Percentiles rank a stretch among this genome's conserved stretches.
phyloP scores from a whole-genome alignment of 2,797 vertebrate genomes.

The Acanthurus leucopareius region DNA sequence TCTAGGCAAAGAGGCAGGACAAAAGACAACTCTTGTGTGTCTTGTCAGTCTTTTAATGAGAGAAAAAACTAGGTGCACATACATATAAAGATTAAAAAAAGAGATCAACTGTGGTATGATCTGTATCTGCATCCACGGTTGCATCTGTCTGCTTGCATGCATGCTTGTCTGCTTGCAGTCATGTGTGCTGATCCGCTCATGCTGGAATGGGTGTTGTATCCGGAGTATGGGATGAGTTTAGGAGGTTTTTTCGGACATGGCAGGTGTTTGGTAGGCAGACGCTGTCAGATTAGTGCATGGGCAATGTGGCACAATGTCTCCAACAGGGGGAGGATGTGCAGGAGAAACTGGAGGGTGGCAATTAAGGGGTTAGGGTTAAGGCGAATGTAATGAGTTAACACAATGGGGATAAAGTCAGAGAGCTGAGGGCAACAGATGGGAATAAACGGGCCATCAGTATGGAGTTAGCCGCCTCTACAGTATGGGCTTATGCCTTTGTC shows the following conservation, averaged over 20 bases:
- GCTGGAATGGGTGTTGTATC: conserved; percentile 55
- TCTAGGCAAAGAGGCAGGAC: conserved; percentile 71
- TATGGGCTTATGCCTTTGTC: conserved; percentile 74
- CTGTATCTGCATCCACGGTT: conserved; percentile 50
- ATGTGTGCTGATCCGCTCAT: conserved; percentile 62
- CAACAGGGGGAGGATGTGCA: conserved; percentile 67
- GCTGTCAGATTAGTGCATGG: conserved; percentile 82
- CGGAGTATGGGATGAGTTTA: conserved; percentile 68
- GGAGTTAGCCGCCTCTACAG: conserved; percentile 71
- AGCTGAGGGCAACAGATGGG: conserved; percentile 85
- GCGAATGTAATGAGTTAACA: conserved; percentile 84
- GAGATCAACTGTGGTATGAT: conserved; percentile 41
- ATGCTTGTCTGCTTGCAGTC: conserved; percentile 42
- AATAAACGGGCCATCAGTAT: conserved; percentile 79
- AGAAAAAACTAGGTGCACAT: conserved; percentile 43
- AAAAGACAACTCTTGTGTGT: conserved; percentile 72
- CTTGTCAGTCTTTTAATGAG: conserved; percentile 49
- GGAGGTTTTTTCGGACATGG: conserved; percentile 63
- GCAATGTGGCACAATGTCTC: conserved; percentile 81
- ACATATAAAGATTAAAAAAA: conserved; percentile 30
- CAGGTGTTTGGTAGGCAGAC: conserved; percentile 85
- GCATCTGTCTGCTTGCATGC: conserved; percentile 59
- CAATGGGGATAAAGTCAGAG: conserved; percentile 85
- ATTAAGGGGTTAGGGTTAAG: conserved; percentile 85
- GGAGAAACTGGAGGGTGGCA: conserved; percentile 81